Evolutionary conservation across 1,140 invertebrate species (phyloP).

Genomic region (Papilio polyxenes): DNA sequence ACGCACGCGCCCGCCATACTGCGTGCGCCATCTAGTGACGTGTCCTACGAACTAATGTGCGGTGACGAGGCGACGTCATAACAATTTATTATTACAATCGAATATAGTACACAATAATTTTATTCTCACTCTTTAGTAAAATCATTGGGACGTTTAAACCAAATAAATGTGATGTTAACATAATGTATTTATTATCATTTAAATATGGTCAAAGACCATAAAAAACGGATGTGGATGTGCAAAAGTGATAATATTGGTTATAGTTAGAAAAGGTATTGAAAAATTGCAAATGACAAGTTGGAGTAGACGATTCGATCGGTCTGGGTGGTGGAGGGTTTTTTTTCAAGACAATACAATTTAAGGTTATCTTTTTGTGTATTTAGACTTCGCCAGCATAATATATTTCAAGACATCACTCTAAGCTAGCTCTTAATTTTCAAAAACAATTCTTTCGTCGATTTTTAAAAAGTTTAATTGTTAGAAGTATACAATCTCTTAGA

Average conservation of each 20-base stretch:
- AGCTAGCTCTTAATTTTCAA: neutral
- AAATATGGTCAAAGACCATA: slow-evolving; percentile 35
- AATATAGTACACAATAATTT: slow-evolving; percentile 22
- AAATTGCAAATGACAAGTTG: neutral
- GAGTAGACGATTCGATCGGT: neutral
- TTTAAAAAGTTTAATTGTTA: slow-evolving; percentile 5
- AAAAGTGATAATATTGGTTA: slow-evolving; percentile 19
- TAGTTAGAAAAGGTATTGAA: slow-evolving; percentile 22
- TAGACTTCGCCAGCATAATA: neutral
- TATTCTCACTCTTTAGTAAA: slow-evolving; percentile 32
- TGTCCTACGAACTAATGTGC: slow-evolving; percentile 12
- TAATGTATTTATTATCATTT: slow-evolving; percentile 34
- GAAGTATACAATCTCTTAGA: slow-evolving; percentile 11
- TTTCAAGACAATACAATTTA: slow-evolving; percentile 26
- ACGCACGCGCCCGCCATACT: too few species aligned
- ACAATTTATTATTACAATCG: slow-evolving; percentile 21
- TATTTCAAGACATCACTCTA: neutral
- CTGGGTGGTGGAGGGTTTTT: neutral
- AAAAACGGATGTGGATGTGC: neutral
- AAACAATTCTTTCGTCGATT: slow-evolving; percentile 2
- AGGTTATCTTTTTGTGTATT: neutral
- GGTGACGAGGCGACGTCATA: slow-evolving; percentile 23
- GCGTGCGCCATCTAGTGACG: neutral
- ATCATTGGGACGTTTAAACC: slow-evolving; percentile 31
- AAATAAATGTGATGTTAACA: slow-evolving; percentile 37